Evolutionary conservation across 2,888 invertebrate species (phyloP).

Genomic region (Lepidonotus clava): DNA sequence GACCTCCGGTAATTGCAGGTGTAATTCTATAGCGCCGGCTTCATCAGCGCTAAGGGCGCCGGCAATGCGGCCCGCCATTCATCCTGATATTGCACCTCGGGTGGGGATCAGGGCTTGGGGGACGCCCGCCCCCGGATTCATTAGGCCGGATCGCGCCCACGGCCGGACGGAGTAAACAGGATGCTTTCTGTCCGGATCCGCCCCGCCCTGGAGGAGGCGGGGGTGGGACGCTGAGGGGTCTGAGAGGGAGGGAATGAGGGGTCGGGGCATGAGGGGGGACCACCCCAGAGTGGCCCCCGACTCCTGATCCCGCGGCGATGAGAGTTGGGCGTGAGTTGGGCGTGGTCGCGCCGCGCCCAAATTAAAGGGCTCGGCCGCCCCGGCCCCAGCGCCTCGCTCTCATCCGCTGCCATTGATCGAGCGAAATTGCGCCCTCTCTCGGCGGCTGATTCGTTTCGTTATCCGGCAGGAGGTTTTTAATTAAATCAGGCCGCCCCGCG

Average conservation of each 20-base stretch:
- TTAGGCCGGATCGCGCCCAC: slow-evolving; percentile 13
- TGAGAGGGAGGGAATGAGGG: not conserved
- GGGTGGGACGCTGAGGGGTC: not conserved
- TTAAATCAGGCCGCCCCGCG: slow-evolving; percentile 41
- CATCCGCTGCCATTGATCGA: slow-evolving; percentile 23
- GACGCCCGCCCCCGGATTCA: slow-evolving; percentile 32
- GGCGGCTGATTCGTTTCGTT: slow-evolving; percentile 51
- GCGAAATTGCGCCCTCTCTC: slow-evolving; percentile 22
- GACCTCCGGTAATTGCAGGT: slow-evolving; percentile 21
- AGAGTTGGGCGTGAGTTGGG: slow-evolving; percentile 14
- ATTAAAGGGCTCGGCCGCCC: slow-evolving; percentile 36
- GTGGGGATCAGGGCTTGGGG: slow-evolving; percentile 2
- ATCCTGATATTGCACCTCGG: slow-evolving; percentile 38
- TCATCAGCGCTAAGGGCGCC: slow-evolving; percentile 47
- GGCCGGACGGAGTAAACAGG: slow-evolving; percentile 36
- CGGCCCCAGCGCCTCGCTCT: not conserved
- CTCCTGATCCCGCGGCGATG: slow-evolving; percentile 26
- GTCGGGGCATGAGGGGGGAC: not conserved
- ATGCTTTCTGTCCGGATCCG: not conserved
- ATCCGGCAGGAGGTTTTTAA: slow-evolving; percentile 47
- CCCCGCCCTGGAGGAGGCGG: not conserved
- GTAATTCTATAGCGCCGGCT: slow-evolving; percentile 40
- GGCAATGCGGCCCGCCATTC: slow-evolving; percentile 11
- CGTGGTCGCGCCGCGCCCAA: slow-evolving; percentile 27
- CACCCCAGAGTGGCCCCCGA: not conserved